Evolutionary conservation across 2,797 vertebrate genomes (phyloP).

Genomic region (Hydrocynus forskahlii): DNA sequence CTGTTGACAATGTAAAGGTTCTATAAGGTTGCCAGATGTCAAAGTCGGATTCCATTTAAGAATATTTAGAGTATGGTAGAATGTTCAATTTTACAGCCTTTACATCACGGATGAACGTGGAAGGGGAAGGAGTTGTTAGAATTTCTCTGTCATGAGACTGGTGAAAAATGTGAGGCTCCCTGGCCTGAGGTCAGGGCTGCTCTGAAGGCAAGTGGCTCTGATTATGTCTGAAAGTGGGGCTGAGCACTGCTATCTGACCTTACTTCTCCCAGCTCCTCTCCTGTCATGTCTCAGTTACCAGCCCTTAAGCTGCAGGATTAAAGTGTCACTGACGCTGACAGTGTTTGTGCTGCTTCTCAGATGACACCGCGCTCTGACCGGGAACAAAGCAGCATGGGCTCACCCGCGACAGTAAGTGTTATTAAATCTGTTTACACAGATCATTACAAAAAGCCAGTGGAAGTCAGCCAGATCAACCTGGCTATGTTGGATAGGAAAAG

Average conservation of each 20-base stretch:
- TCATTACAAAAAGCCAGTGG: constrained; percentile 25
- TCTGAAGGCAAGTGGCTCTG: constrained; percentile 34
- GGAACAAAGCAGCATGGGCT: constrained; percentile 12
- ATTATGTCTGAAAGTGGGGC: constrained; percentile 23
- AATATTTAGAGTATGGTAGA: neutral
- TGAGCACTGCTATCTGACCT: constrained; percentile 65
- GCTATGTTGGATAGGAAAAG: constrained; percentile 11
- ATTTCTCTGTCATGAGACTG: constrained; percentile 23
- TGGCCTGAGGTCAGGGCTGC: constrained; percentile 23
- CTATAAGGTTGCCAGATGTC: neutral
- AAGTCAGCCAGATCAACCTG: neutral
- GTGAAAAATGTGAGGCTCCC: constrained; percentile 25
- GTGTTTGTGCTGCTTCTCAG: constrained; percentile 70
- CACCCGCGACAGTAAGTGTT: constrained; percentile 29
- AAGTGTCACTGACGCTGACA: constrained; percentile 68
- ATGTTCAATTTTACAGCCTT: neutral
- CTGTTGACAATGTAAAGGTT: neutral
- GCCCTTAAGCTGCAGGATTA: constrained; percentile 70
- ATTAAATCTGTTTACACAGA: constrained; percentile 40
- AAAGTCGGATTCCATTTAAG: neutral
- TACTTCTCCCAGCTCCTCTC: constrained; percentile 72
- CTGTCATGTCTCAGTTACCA: constrained; percentile 74
- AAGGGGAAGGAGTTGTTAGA: constrained; percentile 25
- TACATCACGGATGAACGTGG: neutral
- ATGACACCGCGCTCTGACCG: constrained; percentile 64